These are phyloP conservation scores for Saimiri boliviensis DNA, from an alignment of 2,113 vertebrate species.

Conservation along the genomic window DNA sequence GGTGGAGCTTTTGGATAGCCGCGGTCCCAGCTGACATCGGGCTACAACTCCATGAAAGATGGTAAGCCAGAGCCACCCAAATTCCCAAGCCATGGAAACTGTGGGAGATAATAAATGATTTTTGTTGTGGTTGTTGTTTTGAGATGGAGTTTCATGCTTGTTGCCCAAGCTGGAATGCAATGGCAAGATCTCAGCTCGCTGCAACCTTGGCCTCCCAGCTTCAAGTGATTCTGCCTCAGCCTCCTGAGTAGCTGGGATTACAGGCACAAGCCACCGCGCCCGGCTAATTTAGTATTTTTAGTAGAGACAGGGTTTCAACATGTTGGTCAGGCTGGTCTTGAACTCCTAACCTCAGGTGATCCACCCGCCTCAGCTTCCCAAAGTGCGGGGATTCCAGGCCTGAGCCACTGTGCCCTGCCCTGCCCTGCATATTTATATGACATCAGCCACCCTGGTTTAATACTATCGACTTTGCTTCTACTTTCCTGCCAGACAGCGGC, in stretches of 20 bases:
- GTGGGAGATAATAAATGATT: neutral
- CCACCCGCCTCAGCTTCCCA: neutral
- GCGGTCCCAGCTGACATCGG: neutral
- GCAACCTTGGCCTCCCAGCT: too few relatives aligned
- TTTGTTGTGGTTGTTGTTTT: neutral
- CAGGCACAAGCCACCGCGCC: rapidly evolving
- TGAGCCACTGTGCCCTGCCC: neutral
- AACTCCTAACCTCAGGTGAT: neutral
- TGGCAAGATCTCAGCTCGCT: too few relatives aligned
- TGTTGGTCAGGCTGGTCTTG: neutral
- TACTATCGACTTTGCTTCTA: neutral
- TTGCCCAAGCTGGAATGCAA: neutral
- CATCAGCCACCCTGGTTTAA: neutral
- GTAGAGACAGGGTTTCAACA: neutral
- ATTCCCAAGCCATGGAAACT: too few relatives aligned
- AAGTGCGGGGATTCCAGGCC: neutral
- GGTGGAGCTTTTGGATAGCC: neutral
- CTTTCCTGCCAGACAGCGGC: too few relatives aligned
- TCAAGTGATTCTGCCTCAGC: too few relatives aligned
- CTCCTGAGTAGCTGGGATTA: too few relatives aligned
- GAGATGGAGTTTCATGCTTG: too few relatives aligned
- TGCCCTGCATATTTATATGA: neutral
- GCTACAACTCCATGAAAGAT: rapidly evolving
- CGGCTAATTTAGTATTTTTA: neutral
- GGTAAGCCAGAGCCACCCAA: neutral